A percentile compares a stretch with the other conserved stretches of the same genome.
Conservation (phyloP, 2,113 vertebrate genomes). For the Phasianus colchicus region DNA sequence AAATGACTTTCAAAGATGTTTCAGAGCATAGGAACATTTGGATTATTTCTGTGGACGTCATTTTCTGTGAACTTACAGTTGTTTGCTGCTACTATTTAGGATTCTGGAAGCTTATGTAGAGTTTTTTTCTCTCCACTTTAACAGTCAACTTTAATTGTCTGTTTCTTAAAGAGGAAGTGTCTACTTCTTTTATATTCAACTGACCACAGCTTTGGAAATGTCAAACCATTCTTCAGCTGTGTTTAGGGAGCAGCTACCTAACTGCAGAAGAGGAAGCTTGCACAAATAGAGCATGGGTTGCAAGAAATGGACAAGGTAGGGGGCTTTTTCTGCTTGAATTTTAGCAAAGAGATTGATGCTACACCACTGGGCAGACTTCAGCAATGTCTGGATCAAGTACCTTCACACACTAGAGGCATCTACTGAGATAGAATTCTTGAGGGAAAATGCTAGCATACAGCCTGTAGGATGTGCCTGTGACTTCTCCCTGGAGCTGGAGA, state of each 20-base stretch:
- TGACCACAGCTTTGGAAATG: background rate
- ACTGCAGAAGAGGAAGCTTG: background rate
- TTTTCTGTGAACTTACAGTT: background rate
- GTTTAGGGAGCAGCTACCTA: accelerated
- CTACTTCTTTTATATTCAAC: background rate
- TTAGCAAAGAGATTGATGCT: background rate
- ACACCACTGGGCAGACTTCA: accelerated
- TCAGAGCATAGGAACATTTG: background rate
- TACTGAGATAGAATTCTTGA: background rate
- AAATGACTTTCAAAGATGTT: background rate
- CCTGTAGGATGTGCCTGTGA: background rate
- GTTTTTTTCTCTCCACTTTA: background rate
- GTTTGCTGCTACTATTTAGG: background rate
- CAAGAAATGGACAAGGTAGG: background rate
- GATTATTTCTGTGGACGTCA: background rate
- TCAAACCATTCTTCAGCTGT: background rate
- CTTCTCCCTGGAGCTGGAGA: accelerated
- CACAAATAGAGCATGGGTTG: background rate
- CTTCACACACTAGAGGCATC: accelerated
- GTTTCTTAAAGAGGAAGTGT: background rate
- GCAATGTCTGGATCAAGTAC: background rate
- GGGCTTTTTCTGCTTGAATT: background rate
- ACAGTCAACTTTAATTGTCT: background rate
- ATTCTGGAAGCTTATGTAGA: background rate
- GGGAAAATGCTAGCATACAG: background rate